These are phyloP conservation scores for Myripristis jacobus DNA, from an alignment of 2,797 vertebrate genomes.

Conservation along the genomic window DNA sequence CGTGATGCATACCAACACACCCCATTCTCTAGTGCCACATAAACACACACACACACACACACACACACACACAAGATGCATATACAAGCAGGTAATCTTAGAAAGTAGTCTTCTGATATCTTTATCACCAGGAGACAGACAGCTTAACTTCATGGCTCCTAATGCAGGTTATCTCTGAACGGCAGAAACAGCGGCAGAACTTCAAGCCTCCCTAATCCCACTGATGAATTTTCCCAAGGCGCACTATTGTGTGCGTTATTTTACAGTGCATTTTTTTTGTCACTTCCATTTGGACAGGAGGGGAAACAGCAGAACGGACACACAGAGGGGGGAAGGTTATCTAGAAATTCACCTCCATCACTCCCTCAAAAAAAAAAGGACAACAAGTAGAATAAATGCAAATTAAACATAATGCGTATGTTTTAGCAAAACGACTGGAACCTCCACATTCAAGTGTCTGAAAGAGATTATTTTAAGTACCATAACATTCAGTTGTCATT, in stretches of 20 bases:
- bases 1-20: neutral
- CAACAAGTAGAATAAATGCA: conserved; percentile 20
- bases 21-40: too few species aligned
- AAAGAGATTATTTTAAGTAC: too few species aligned
- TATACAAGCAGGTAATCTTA: conserved; percentile 51
- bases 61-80: conserved; percentile 46
- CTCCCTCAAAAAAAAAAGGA: conserved; percentile 5
- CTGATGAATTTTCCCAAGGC: conserved; percentile 56
- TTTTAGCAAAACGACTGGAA: too few species aligned
- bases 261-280: conserved; percentile 48
- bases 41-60: neutral
- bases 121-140: conserved; percentile 54
- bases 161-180: conserved; percentile 76
- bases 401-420: too few species aligned
- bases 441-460: too few species aligned
- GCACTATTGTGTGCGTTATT: conserved; percentile 10
- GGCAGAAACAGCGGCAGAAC: conserved; percentile 71
- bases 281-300: conserved; percentile 61
- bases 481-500: too few species aligned
- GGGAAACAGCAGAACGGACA: conserved; percentile 54
- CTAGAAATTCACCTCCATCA: neutral
- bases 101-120: conserved; percentile 59
- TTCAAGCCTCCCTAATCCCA: conserved; percentile 73
- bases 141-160: conserved; percentile 47
- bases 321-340: conserved; percentile 12